phyloP scores from a whole-genome alignment of 2,113 vertebrate genomes.

The Scortum barcoo region DNA sequence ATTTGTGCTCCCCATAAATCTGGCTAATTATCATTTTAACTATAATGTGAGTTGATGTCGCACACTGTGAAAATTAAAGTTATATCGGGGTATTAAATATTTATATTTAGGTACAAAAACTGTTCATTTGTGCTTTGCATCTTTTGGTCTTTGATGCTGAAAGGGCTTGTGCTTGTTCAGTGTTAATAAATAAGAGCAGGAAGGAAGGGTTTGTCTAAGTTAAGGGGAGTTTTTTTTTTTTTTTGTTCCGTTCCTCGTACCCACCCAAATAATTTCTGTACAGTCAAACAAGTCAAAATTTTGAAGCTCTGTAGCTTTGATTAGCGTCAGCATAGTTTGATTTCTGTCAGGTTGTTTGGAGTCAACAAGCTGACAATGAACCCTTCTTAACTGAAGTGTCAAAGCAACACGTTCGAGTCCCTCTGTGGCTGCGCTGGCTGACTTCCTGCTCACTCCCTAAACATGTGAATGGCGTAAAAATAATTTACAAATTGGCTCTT shows the following conservation, averaged over 20 bases:
- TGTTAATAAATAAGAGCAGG: too few relatives aligned
- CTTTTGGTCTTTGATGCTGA: not conserved
- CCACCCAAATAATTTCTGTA: too few relatives aligned
- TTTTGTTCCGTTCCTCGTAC: too few relatives aligned
- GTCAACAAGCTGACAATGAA: not conserved
- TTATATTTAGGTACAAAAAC: not conserved
- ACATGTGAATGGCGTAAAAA: too few relatives aligned
- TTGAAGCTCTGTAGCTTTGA: not conserved
- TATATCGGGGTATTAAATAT: not conserved
- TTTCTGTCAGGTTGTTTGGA: too few relatives aligned
- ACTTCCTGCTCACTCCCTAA: not conserved
- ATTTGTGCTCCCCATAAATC: not conserved
- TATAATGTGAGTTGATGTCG: not conserved
- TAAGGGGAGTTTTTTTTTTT: too few relatives aligned
- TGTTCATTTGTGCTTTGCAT: not conserved
- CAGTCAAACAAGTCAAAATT: not conserved
- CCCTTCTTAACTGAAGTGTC: not conserved
- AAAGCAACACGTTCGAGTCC: not conserved
- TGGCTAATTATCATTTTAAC: not conserved
- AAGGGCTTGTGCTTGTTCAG: not conserved
- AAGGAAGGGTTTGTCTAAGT: too few relatives aligned
- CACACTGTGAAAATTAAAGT: not conserved
- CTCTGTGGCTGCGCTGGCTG: not conserved
- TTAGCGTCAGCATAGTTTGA: not conserved
- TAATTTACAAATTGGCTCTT: too few relatives aligned